Evolutionary conservation across 2,797 vertebrate genomes (phyloP).

Genomic region (Periparus ater): DNA sequence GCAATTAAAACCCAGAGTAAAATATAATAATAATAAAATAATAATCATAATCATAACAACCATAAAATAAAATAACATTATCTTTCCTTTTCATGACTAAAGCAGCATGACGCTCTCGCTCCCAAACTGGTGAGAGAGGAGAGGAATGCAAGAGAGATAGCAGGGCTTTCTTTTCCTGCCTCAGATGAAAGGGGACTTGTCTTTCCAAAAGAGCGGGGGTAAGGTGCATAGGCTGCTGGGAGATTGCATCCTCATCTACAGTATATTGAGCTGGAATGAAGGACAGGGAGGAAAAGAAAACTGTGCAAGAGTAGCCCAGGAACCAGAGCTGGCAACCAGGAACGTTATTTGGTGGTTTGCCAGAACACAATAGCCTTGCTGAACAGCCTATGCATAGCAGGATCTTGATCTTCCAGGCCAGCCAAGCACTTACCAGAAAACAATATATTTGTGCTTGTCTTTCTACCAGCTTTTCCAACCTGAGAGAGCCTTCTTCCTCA

Average conservation of each 20-base stretch:
- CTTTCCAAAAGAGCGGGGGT: not conserved
- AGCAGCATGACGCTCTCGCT: slow-evolving; percentile 71
- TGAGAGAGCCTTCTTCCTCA: slow-evolving; percentile 9
- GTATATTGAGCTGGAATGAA: slow-evolving; percentile 1
- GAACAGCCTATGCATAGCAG: not conserved
- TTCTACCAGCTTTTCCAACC: slow-evolving; percentile 8
- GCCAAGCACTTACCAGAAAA: not conserved
- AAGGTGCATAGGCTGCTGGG: slow-evolving; percentile 37
- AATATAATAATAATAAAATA: slow-evolving; percentile 71
- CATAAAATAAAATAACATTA: slow-evolving; percentile 66
- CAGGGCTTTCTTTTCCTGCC: slow-evolving; percentile 10
- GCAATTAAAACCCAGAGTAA: slow-evolving; percentile 74
- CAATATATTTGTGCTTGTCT: not conserved
- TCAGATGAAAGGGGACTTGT: not conserved
- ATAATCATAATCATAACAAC: slow-evolving; percentile 45
- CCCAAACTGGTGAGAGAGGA: slow-evolving; percentile 45
- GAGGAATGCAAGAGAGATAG: slow-evolving; percentile 53
- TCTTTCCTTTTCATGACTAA: slow-evolving; percentile 66
- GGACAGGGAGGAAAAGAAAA: not conserved
- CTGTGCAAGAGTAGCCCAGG: not conserved
- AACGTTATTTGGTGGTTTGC: slow-evolving; percentile 20
- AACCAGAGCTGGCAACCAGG: slow-evolving; percentile 5
- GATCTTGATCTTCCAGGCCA: slow-evolving; percentile 8
- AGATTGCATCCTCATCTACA: slow-evolving; percentile 19
- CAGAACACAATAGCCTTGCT: slow-evolving; percentile 21